Conservation (phyloP, 1,140 invertebrate genomes). For the Acyrthosiphon pisum region DNA sequence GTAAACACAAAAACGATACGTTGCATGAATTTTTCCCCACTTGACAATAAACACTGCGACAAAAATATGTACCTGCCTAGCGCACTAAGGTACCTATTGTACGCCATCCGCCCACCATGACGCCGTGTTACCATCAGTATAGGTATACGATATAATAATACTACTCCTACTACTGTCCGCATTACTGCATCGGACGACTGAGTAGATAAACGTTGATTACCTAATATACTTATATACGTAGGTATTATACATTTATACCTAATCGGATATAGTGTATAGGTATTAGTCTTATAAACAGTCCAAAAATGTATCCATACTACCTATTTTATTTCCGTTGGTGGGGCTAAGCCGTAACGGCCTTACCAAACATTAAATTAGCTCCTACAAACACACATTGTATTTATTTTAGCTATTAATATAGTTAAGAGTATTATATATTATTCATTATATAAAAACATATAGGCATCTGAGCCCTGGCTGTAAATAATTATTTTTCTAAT, state of each 20-base stretch:
- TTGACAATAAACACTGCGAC: not conserved
- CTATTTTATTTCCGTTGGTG: not conserved
- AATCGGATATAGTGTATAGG: too few species aligned
- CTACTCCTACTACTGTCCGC: not conserved
- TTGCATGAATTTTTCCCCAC: not conserved
- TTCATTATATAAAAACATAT: not conserved
- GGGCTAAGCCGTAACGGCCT: too few species aligned
- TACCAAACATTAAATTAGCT: too few species aligned
- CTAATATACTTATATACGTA: too few species aligned
- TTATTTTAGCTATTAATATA: too few species aligned
- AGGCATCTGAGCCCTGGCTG: not conserved
- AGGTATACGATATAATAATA: not conserved
- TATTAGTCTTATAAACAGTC: not conserved
- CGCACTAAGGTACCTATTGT: not conserved
- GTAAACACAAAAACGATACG: not conserved
- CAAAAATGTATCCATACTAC: not conserved
- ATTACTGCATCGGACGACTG: not conserved
- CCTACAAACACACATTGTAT: too few species aligned
- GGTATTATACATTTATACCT: too few species aligned
- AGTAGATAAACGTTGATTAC: not conserved
- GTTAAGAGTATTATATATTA: too few species aligned
- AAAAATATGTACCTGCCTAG: not conserved
- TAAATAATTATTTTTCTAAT: not conserved
- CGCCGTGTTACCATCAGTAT: not conserved
- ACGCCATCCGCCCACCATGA: not conserved